These are phyloP conservation scores for Gila orcuttii DNA, from an alignment of 2,113 vertebrate species.

Conservation along the genomic window DNA sequence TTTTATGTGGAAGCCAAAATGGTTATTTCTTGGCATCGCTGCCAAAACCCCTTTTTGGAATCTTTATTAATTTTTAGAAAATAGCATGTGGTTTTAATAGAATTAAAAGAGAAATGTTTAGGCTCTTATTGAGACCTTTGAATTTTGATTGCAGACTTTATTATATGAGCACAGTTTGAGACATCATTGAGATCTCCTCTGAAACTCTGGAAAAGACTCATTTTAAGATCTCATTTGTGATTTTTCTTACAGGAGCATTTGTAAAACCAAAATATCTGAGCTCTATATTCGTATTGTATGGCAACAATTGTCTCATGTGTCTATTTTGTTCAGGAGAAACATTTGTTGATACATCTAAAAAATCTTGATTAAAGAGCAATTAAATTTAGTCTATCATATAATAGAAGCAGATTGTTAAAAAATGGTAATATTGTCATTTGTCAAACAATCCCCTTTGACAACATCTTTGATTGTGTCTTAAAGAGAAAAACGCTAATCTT, in stretches of 20 bases:
- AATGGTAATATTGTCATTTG: neutral
- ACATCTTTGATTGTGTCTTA: neutral
- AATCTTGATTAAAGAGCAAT: neutral
- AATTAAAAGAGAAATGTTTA: too few relatives aligned
- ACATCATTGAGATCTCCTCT: neutral
- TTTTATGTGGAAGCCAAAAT: neutral
- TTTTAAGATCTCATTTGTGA: neutral
- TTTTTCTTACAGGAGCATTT: too few relatives aligned
- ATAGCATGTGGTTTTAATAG: neutral
- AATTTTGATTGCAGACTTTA: neutral
- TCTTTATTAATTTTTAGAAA: neutral
- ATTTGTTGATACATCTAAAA: neutral
- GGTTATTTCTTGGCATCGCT: neutral
- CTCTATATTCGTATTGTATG: neutral
- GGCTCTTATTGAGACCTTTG: neutral
- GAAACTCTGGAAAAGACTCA: neutral
- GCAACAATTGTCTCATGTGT: neutral
- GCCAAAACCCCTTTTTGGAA: neutral
- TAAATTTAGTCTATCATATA: neutral
- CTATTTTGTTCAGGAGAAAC: neutral
- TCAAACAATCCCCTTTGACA: neutral
- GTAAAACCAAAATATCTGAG: neutral
- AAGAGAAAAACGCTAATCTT: neutral
- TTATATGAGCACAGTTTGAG: neutral
- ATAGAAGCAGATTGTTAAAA: neutral